Evolutionary conservation across 2,888 invertebrate species (phyloP).

Genomic region (Hydriomena furcata): DNA sequence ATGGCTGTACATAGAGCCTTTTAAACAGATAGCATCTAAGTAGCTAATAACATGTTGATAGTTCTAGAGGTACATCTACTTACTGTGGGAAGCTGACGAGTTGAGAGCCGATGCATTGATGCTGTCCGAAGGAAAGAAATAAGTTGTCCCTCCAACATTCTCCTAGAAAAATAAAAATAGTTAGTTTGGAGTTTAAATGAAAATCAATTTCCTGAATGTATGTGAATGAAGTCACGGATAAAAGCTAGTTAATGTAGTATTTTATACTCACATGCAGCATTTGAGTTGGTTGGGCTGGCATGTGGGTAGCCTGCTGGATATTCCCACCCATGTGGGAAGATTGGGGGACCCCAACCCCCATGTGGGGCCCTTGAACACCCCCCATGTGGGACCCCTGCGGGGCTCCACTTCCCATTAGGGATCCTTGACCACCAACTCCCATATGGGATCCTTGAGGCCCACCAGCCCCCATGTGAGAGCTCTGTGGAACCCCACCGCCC

Average conservation of each 20-base stretch:
- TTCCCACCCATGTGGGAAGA: slow-evolving; percentile 10
- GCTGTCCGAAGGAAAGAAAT: slow-evolving; percentile 89
- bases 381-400: slow-evolving; percentile 10
- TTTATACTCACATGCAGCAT: slow-evolving; percentile 66
- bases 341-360: neutral
- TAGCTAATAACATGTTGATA: too few species aligned
- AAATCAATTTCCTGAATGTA: too few species aligned
- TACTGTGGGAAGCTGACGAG: slow-evolving; percentile 67
- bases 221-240: too few species aligned
- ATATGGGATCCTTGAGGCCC: slow-evolving; percentile 4
- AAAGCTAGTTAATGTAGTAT: too few species aligned
- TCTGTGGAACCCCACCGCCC: slow-evolving; percentile 1
- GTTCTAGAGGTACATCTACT: too few species aligned
- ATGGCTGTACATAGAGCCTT: too few species aligned
- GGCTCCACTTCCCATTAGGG: slow-evolving; percentile 13
- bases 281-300: slow-evolving; percentile 42
- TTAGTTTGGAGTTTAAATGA: too few species aligned
- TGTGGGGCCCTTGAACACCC: slow-evolving; percentile 2
- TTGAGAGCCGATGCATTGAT: slow-evolving; percentile 70
- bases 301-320: slow-evolving; percentile 14
- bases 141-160: slow-evolving; percentile 97
- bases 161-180: slow-evolving; percentile 88
- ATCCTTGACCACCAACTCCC: slow-evolving; percentile 2
- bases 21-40: too few species aligned
- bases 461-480: slow-evolving; percentile 9